Percentiles rank a stretch among this genome's conserved stretches.
Evolutionary conservation across 2,113 vertebrate species (phyloP).

Genomic region (Octodon degus): DNA sequence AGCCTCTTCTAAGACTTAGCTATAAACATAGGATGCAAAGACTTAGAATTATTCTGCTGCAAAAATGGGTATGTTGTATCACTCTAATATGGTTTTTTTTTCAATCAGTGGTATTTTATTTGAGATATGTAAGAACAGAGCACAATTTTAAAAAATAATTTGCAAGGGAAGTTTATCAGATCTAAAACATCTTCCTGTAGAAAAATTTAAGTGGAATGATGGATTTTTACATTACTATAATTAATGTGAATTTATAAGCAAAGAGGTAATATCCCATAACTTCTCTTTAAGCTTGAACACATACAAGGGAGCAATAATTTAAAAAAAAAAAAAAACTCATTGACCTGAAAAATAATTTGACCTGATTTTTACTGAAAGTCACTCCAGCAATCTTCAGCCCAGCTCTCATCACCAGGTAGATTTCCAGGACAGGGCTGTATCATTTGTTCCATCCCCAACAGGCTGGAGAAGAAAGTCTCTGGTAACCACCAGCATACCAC

Average conservation of each 20-base stretch:
- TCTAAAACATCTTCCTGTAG: constrained; percentile 59
- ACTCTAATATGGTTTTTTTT: neutral
- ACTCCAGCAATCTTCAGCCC: constrained; percentile 27
- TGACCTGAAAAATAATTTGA: constrained; percentile 47
- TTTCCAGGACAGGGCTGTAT: neutral
- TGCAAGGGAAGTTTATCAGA: constrained; percentile 3
- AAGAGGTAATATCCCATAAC: constrained; percentile 47
- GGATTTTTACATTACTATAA: neutral
- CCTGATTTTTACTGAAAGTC: constrained; percentile 54
- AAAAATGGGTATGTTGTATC: neutral
- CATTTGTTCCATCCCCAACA: constrained; percentile 53
- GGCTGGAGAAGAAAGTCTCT: constrained; percentile 20
- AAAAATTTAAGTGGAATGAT: constrained; percentile 60
- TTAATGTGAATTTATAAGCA: neutral
- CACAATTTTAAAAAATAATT: constrained; percentile 60
- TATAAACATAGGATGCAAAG: neutral
- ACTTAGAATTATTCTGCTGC: neutral
- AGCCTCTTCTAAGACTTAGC: neutral
- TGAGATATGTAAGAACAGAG: no score
- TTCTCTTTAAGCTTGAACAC: constrained; percentile 42
- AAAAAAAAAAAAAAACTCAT: constrained; percentile 50
- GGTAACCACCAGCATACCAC: constrained; percentile 37
- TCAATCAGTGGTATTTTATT: no score
- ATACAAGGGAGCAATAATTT: constrained; percentile 43
- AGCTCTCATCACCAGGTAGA: neutral